phyloP scores from a whole-genome alignment of 2,888 invertebrate species.

The Oxyscelio sp. region DNA sequence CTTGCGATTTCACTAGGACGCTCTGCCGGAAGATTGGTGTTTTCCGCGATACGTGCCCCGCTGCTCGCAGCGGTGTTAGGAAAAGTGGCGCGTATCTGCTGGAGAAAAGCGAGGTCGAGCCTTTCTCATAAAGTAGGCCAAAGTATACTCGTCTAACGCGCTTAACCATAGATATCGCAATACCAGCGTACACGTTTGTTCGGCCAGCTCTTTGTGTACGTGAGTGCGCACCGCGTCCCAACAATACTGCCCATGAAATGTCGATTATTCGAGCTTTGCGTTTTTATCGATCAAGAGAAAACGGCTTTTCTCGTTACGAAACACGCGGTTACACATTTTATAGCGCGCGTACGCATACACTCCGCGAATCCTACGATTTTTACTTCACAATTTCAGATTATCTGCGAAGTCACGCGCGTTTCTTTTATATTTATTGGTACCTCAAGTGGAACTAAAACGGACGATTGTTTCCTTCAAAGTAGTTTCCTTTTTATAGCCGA shows the following conservation, averaged over 20 bases:
- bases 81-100: constrained; percentile 83
- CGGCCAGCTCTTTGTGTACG: too few relatives aligned
- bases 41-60: constrained; percentile 73
- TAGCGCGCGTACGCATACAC: constrained; percentile 6
- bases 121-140: constrained; percentile 85
- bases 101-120: constrained; percentile 85
- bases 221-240: constrained; percentile 24
- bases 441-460: constrained; percentile 55
- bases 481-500: constrained; percentile 14
- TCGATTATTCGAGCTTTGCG: constrained; percentile 43
- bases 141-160: constrained; percentile 68
- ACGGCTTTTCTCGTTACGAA: constrained; percentile 54
- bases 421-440: constrained; percentile 47
- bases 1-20: constrained; percentile 9
- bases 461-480: constrained; percentile 40
- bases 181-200: constrained; percentile 21
- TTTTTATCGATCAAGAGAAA: constrained; percentile 43
- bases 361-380: neutral
- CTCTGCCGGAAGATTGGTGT: constrained; percentile 59
- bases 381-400: constrained; percentile 35
- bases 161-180: constrained; percentile 73
- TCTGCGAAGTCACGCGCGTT: constrained; percentile 38
- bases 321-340: constrained; percentile 22
- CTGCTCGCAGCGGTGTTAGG: constrained; percentile 77
- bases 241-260: constrained; percentile 54